Percentiles rank a stretch among this genome's conserved stretches.
These are phyloP conservation scores for Zeuzera pyrina DNA, from an alignment of 2,888 invertebrate genomes.

Conservation along the genomic window DNA sequence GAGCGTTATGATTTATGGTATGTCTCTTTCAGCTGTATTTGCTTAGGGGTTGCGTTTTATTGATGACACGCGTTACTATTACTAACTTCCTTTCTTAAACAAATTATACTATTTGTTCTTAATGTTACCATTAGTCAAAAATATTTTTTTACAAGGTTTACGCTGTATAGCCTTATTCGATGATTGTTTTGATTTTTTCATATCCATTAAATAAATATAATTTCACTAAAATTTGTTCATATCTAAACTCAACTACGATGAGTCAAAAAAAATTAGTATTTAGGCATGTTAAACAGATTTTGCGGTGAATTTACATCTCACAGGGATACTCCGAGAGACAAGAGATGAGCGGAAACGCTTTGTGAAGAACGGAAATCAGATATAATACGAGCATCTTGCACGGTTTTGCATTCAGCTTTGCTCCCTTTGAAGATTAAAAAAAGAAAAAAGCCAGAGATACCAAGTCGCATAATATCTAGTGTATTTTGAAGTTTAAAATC, in stretches of 20 bases:
- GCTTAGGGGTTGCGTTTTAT: slow-evolving; percentile 52
- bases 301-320: slow-evolving; percentile 52
- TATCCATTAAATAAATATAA: no score
- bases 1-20: slow-evolving; percentile 64
- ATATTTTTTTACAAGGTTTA: neutral
- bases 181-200: no score
- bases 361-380: slow-evolving; percentile 57
- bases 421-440: no score
- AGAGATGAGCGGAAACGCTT: slow-evolving; percentile 64
- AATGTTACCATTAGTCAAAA: neutral
- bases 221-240: no score
- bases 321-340: slow-evolving; percentile 57
- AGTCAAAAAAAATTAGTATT: no score
- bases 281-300: no score
- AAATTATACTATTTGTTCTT: slow-evolving; percentile 2
- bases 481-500: no score
- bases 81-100: slow-evolving; percentile 1
- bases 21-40: slow-evolving; percentile 64
- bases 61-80: slow-evolving; percentile 52
- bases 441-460: no score
- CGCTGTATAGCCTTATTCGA: no score
- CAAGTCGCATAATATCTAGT: no score
- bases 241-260: no score
- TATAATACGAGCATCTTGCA: slow-evolving; percentile 60
- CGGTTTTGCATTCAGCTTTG: slow-evolving; percentile 35